Evolutionary conservation across 2,888 invertebrate species (phyloP).

Genomic region (Microctonus hyperodae): DNA sequence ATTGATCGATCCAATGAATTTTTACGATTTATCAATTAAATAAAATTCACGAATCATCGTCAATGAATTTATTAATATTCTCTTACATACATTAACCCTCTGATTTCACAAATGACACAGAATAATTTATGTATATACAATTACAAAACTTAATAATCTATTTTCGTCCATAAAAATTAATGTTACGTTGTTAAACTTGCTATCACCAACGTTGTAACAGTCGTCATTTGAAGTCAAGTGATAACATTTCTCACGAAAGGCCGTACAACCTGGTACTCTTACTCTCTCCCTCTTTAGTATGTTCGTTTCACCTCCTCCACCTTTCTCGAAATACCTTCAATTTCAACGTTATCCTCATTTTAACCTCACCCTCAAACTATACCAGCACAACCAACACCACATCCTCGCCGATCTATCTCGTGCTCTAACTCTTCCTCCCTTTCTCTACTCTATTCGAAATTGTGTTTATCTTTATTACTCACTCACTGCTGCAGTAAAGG

Average conservation of each 20-base stretch:
- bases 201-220: background rate
- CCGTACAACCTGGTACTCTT: background rate
- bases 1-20: no score
- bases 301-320: background rate
- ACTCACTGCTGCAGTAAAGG: constrained; percentile 27
- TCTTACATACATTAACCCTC: no score
- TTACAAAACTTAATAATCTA: no score
- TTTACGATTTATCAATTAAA: no score
- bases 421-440: constrained; percentile 11
- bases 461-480: constrained; percentile 52
- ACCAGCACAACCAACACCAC: background rate
- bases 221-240: background rate
- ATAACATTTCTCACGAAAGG: background rate
- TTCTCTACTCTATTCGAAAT: constrained; percentile 35
- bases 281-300: background rate
- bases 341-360: background rate
- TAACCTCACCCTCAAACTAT: background rate
- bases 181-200: background rate
- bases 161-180: background rate
- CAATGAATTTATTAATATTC: no score
- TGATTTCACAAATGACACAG: no score
- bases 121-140: no score
- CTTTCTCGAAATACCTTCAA: background rate
- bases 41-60: no score
- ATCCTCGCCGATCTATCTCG: background rate